Conservation (phyloP, 2,797 vertebrate species). For the Amazonetta brasiliensis region DNA sequence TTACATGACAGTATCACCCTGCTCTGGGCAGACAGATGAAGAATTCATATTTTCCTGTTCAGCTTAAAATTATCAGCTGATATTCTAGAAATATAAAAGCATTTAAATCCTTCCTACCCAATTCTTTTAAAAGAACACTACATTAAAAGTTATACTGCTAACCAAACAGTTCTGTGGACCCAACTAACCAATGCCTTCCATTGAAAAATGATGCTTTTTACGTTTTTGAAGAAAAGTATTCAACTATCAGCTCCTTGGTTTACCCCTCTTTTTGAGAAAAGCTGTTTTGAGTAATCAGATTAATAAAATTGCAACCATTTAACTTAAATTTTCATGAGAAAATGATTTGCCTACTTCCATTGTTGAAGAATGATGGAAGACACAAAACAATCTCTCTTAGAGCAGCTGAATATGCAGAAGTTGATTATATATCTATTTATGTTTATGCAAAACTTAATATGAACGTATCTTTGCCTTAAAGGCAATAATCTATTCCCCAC, state of each 20-base stretch:
- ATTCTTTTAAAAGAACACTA: neutral
- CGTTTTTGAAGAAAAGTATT: neutral
- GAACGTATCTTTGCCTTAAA: constrained; percentile 49
- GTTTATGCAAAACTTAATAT: constrained; percentile 47
- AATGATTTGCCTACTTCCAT: constrained; percentile 17
- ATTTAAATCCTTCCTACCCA: neutral
- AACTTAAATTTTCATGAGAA: constrained; percentile 45
- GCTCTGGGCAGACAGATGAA: neutral
- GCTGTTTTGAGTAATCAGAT: neutral
- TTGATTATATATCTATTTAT: constrained; percentile 38
- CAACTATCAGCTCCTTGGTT: neutral
- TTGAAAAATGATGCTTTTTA: neutral
- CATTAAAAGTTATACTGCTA: constrained; percentile 18
- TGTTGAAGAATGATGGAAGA: constrained; percentile 38
- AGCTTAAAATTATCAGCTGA: neutral
- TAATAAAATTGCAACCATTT: neutral
- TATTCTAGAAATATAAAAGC: neutral
- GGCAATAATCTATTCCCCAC: constrained; percentile 49
- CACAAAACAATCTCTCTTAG: neutral
- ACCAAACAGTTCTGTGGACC: neutral
- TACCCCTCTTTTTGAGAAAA: neutral
- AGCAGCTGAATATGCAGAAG: constrained; percentile 46
- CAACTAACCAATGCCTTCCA: neutral
- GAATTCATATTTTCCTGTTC: neutral
- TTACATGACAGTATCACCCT: neutral